Percentiles rank a stretch among this genome's conserved stretches.
phyloP scores from a whole-genome alignment of 2,797 vertebrate species.

The Ciconia nigra region DNA sequence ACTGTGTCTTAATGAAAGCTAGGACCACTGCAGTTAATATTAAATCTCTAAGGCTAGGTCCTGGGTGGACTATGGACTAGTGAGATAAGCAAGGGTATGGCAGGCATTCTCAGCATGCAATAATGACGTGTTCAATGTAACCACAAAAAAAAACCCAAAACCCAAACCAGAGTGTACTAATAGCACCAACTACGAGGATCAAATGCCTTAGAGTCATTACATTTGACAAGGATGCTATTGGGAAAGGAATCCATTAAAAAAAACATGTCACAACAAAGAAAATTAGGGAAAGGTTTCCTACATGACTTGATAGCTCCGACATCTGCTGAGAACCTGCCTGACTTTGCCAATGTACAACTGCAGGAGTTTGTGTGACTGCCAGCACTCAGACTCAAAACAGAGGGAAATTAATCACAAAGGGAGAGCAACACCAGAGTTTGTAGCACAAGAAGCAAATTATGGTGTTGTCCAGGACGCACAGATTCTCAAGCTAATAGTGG shows the following conservation, averaged over 20 bases:
- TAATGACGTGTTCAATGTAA: not conserved
- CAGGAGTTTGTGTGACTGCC: not conserved
- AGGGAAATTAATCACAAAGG: not conserved
- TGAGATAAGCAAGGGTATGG: not conserved
- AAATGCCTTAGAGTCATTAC: not conserved
- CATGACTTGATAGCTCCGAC: not conserved
- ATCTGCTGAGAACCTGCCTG: not conserved
- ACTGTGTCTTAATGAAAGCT: not conserved
- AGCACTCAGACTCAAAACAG: not conserved
- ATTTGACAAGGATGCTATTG: not conserved
- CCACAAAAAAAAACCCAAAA: not conserved
- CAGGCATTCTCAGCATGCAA: not conserved
- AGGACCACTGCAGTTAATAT: not conserved
- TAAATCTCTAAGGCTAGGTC: not conserved
- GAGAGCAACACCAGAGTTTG: not conserved
- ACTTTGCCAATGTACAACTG: not conserved
- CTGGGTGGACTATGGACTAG: not conserved
- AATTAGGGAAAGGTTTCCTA: not conserved
- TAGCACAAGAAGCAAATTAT: not conserved
- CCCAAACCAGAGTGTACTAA: not conserved
- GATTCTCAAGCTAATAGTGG: not conserved
- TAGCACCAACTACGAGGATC: not conserved
- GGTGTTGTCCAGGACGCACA: accelerated
- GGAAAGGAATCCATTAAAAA: not conserved
- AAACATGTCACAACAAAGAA: not conserved